Base-by-base conservation (phyloP, 2,888 invertebrate species). In the Camponotus fellah region DNA sequence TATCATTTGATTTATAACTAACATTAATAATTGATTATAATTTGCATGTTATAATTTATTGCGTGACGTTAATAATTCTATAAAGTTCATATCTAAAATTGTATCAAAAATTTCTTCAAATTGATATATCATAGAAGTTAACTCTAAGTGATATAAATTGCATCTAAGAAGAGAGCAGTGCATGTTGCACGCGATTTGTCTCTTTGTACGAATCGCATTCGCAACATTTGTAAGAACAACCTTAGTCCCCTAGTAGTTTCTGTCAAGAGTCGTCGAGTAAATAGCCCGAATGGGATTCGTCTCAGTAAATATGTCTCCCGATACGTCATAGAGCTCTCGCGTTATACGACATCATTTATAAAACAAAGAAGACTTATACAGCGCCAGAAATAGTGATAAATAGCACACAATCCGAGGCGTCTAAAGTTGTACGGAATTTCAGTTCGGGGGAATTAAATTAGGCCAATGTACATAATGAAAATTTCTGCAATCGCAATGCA, bases 301-400 rank as follows among this genome's bases (percentile, higher is more conserved):
- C 89, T 85, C 85, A 86, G 92, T 90, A 92, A 92, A 92, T 92
- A 92, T 92, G 91, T 91, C 89, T 90, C 86, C 87, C 90, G 90
- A 92, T 91, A 89, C 90, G 90, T 91, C 90, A 91, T 72, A 82
- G 87, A 64, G 87, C 88, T 87, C 89, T 89, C 88, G 75, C 84
- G 87, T 87, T 88, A 85, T 84, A 83, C 37, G 75, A 84, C 85
- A 79, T 86, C 92, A 86, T 91, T 92, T 92, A 90, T 91, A 91
- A 91, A 88, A 76, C 80, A 76, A 72, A 66, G 85, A 66, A 69
- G 80, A 87, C 83, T 82, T 91, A 90, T 87, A 81, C 62, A 56
- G 66, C 68, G 88, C 86, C 60, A n/a, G 86, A 87, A 87, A 86
- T 88, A 84, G 88, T 79, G 85, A 92, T 91, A 92, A 92, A 92